Evolutionary conservation across 2,797 vertebrate species (phyloP).

Genomic region (Cynopterus sphinx): DNA sequence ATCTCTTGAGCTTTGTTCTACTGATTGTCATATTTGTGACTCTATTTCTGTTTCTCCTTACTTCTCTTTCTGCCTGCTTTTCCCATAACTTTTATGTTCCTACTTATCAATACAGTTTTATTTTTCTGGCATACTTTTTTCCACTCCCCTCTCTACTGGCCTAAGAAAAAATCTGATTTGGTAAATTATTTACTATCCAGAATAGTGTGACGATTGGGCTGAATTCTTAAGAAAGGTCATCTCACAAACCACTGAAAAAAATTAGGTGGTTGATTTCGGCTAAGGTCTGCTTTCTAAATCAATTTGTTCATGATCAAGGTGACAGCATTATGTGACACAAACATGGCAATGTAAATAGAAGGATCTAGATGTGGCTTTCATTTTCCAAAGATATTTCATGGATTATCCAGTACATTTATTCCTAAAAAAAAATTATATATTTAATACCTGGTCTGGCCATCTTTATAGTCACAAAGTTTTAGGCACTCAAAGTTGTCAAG

Average conservation of each 20-base stretch:
- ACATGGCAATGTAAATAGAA: background rate
- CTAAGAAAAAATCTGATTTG: constrained; percentile 11
- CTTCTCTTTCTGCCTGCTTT: background rate
- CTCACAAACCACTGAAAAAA: background rate
- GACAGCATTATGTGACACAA: background rate
- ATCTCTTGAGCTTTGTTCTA: background rate
- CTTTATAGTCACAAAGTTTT: background rate
- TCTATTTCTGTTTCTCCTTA: background rate
- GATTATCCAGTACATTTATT: background rate
- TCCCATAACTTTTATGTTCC: background rate
- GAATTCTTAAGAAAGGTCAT: background rate
- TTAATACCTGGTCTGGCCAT: background rate
- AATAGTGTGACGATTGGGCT: background rate
- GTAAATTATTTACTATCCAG: background rate
- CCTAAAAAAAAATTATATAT: background rate
- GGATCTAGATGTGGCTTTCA: background rate
- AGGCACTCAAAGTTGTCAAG: background rate
- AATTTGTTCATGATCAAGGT: background rate
- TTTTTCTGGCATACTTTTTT: background rate
- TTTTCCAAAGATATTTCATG: background rate
- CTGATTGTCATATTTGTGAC: background rate
- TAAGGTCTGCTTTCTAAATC: background rate
- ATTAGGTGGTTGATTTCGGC: background rate
- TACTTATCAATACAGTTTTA: background rate
- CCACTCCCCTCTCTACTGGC: background rate